A percentile compares a stretch with the other conserved stretches of the same genome.
These are phyloP conservation scores for Mionectes olivaceus DNA, from an alignment of 2,797 vertebrate species.

Conservation along the genomic window DNA sequence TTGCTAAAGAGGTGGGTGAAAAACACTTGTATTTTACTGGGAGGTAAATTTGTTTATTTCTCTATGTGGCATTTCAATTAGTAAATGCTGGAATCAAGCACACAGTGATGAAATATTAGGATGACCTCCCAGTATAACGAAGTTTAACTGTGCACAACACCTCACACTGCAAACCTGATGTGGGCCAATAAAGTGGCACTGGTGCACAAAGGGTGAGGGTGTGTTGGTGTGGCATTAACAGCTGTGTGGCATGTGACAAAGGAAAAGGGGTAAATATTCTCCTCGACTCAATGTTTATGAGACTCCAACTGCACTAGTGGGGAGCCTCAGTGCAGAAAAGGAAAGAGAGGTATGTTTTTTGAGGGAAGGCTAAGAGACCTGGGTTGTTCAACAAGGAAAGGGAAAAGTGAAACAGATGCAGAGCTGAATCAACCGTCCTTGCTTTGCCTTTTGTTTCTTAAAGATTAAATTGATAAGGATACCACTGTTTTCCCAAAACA, in stretches of 20 bases:
- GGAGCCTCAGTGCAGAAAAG: not conserved
- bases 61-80: not conserved
- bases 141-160: not conserved
- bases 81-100: not conserved
- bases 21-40: not conserved
- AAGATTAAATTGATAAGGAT: not conserved
- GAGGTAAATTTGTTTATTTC: not conserved
- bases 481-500: not conserved
- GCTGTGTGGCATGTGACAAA: not conserved
- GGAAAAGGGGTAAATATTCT: not conserved
- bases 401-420: not conserved
- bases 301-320: accelerated
- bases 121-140: not conserved
- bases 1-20: not conserved
- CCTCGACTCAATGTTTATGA: not conserved
- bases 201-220: not conserved
- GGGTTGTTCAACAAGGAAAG: not conserved
- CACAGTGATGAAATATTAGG: not conserved
- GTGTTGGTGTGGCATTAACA: not conserved
- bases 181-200: not conserved
- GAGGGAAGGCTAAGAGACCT: not conserved
- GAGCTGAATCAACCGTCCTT: not conserved
- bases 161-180: accelerated
- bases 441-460: not conserved
- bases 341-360: not conserved